Evolutionary conservation across 30 jellyfish, hydroid and myxozoan genomes (phyloP), one percentile per base, ranked within the genome.

Genomic region (Aurelia aurita): DNA sequence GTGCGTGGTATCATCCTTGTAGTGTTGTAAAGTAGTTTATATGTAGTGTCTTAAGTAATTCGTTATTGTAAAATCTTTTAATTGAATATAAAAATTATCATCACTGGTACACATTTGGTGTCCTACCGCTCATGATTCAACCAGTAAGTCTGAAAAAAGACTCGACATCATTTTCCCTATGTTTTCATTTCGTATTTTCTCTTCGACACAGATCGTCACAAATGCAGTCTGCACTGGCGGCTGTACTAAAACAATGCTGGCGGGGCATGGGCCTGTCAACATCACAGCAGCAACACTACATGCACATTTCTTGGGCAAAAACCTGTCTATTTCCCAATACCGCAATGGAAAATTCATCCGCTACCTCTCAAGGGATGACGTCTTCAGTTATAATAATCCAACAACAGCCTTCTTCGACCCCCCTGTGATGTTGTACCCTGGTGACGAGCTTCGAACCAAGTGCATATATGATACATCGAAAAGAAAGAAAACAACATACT

Each of bases 371-470:
- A 74, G 35, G 28, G 89, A 85, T 57, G 89, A 85, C 21, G 95
- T 60, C 23, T 85, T 72, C 60, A 75, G 85, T 44, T 85, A 85
- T 63, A 74, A 85, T 74, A 74, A 66, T 28, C 95, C 95, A 22
- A 60, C 58, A 22, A 43, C 60, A 6, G 47, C 77, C 14, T 2
- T 8, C 20, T 74, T 66, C 49, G 25, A 49, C 12, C 88, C 88
- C 21, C 77, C 95, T 4, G 88, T 85, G 22, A 32, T 35, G 55
- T 21, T 85, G 45, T 69, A 25, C 7, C 95, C 95, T 43, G 95
- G 95, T 15, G 95, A 85, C 35, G 95, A 85, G 72, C 83, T 85
- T 1, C 70, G 69, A 32, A 85, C 95, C 55, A 74, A 82, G n/a
- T 85, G 95, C 27, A 63, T 29, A 25, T 85, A 72, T 35, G 79